Evolutionary conservation across 2,888 invertebrate species (phyloP), one percentile per base, ranked within the genome.

Genomic region (Plebejus melissa): DNA sequence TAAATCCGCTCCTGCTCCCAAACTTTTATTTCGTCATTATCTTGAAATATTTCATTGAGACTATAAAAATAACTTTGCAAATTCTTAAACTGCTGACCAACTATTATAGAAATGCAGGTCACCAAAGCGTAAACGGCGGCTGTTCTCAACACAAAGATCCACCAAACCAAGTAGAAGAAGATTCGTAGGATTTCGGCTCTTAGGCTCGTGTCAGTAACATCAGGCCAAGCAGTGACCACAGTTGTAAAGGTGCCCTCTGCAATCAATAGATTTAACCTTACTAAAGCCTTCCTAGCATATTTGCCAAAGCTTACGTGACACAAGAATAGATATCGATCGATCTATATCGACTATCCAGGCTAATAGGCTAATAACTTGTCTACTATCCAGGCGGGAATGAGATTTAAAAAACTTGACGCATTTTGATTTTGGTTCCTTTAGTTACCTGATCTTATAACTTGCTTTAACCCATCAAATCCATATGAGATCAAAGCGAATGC

Each of bases 221-320:
- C 83, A 0, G 89, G 89, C 87, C 87, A 89, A 1, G 79, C 82
- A 3, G 85, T 83, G 22, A 89, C 80, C 1, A 88, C 76, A 1
- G 84, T 85, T 3, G 81, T 82, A 74, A 88, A 88, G 16, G 82
- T 80, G 4, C 81, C 81, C 46, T 75, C 82, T 82, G 69, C 13
- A 74, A 77, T 22, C 46, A 36, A 28, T 13, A 60, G 69, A 22
- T 2, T 54, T 28, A 58, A 57, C 5, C 7, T n/a, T 57, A 13
- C 5, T 57, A 3, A 2, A n/a, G 6, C 57, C n/a, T n/a, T 22
- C 2, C 57, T 57, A 57, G 6, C 57, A n/a, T 13, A 57, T 7
- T 57, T n/a, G 16, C 6, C 16, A 57, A 16, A 57, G 7, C 32
- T 54, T 11, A 46, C 46, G 46, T 9, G 46, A 46, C 9, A 41